A percentile compares a stretch with the other conserved stretches of the same genome.
Conservation (phyloP, 2,113 vertebrate genomes). For the Alouatta palliata region DNA sequence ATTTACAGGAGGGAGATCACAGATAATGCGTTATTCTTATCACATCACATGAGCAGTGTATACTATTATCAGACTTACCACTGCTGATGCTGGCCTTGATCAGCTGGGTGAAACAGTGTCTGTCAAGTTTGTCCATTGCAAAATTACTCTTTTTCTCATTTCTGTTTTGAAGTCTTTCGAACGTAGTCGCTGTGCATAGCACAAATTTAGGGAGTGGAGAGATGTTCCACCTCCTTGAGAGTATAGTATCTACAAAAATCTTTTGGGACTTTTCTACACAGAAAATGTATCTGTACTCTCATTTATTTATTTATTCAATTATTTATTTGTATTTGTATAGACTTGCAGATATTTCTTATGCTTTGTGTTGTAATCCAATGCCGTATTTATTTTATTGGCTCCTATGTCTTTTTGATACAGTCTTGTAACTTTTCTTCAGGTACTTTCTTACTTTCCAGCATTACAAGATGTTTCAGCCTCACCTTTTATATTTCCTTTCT, state of each 20-base stretch:
- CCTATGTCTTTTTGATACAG: neutral
- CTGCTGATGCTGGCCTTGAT: neutral
- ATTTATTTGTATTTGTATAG: neutral
- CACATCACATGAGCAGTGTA: neutral
- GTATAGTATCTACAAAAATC: neutral
- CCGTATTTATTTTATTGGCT: neutral
- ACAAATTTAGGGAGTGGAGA: neutral
- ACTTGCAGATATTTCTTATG: neutral
- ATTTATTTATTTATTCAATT: neutral
- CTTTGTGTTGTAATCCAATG: neutral
- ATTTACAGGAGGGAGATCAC: neutral
- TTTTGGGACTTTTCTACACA: neutral
- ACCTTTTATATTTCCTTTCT: neutral
- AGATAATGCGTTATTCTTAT: neutral
- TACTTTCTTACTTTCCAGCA: neutral
- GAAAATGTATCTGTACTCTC: neutral
- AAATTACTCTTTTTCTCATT: neutral
- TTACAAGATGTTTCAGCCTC: neutral
- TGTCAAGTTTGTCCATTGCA: neutral
- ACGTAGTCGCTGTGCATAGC: neutral
- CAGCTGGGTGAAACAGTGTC: neutral
- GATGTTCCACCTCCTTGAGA: neutral
- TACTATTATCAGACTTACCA: neutral
- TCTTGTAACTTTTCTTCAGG: neutral
- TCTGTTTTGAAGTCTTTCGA: neutral